Conservation (phyloP, 2,888 invertebrate genomes). For the Palloptera scutellata region DNA sequence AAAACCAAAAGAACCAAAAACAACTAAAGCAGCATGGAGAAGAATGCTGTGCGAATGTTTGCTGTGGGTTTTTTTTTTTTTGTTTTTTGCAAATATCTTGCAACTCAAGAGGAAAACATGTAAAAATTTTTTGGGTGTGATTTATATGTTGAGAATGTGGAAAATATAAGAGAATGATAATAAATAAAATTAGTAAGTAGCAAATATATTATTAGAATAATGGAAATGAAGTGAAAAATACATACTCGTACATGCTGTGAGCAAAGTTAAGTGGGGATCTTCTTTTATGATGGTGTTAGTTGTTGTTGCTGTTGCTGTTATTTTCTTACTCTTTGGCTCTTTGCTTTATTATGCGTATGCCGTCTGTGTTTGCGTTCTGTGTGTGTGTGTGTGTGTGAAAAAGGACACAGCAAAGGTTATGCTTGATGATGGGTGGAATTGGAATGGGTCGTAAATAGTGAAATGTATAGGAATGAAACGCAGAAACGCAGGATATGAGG, state of each 20-base stretch:
- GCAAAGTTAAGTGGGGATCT: neutral
- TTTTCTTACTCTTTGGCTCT: too few species aligned
- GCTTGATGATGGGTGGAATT: neutral
- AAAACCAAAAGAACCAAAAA: too few species aligned
- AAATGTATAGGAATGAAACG: neutral
- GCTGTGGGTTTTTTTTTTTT: too few species aligned
- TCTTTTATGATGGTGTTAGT: neutral
- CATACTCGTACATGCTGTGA: neutral
- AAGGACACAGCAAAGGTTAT: conserved; percentile 2
- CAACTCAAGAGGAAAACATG: neutral
- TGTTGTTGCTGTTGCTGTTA: neutral
- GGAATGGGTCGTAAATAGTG: neutral
- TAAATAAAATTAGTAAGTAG: conserved; percentile 22
- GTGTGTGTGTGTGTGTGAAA: neutral
- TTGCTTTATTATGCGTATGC: too few species aligned
- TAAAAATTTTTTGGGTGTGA: conserved; percentile 36
- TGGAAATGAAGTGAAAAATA: conserved; percentile 16
- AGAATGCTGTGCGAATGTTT: too few species aligned
- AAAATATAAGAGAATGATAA: conserved; percentile 10
- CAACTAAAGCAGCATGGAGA: too few species aligned
- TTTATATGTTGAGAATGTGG: conserved; percentile 32
- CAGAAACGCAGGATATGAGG: too few species aligned
- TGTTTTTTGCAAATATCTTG: too few species aligned
- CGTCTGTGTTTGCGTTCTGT: neutral
- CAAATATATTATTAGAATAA: conserved; percentile 14